Evolutionary conservation across 2,888 invertebrate species (phyloP).

Genomic region (Polyploca ridens): DNA sequence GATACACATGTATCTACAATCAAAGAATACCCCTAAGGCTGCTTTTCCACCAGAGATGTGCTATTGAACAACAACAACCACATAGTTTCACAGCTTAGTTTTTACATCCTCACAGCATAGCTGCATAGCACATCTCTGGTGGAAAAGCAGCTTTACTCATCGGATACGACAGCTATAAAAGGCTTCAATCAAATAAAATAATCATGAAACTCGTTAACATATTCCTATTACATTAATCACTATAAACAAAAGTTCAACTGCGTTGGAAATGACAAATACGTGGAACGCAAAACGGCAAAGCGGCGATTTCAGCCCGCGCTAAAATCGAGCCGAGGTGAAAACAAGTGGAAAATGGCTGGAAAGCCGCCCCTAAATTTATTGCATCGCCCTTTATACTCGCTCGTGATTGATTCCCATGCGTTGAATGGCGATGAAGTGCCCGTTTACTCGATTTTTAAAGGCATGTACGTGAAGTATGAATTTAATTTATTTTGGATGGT

Average conservation of each 20-base stretch:
- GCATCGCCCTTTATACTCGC: slow-evolving; percentile 54
- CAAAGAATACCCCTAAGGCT: too few species aligned
- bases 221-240: slow-evolving; percentile 37
- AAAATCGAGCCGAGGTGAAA: slow-evolving; percentile 63
- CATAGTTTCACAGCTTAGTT: too few species aligned
- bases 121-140: too few species aligned
- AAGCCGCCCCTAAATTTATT: slow-evolving; percentile 61
- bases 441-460: slow-evolving; percentile 9
- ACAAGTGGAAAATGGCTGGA: slow-evolving; percentile 71
- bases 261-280: slow-evolving; percentile 54
- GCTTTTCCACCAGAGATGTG: too few species aligned
- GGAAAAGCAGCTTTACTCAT: too few species aligned
- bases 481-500: neutral
- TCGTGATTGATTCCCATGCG: slow-evolving; percentile 62
- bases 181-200: neutral
- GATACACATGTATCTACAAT: too few species aligned
- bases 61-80: too few species aligned
- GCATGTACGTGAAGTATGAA: neutral
- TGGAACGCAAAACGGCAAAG: slow-evolving; percentile 37
- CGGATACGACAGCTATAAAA: neutral
- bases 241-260: slow-evolving; percentile 32
- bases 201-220: slow-evolving; percentile 24
- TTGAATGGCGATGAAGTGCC: slow-evolving; percentile 9
- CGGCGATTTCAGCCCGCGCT: slow-evolving; percentile 16
- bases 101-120: too few species aligned